Base-by-base conservation (phyloP, 2,797 vertebrate genomes). In the Sebastes alutus region DNA sequence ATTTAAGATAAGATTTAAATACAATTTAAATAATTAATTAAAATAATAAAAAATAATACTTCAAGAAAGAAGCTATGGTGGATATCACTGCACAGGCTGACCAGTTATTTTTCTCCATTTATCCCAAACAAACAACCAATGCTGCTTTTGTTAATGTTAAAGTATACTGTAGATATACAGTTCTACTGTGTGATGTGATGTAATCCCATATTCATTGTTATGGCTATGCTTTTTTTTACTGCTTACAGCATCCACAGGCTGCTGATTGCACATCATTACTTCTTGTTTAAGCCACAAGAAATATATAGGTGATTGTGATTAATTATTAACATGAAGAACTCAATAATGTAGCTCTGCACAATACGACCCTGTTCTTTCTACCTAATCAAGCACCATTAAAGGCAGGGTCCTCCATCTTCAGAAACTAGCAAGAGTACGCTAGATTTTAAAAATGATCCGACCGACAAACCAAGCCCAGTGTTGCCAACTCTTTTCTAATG, bases 251-350 rank as follows among this genome's bases (percentile, higher is more conserved):
- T 65, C 63, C 11, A 12, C 1, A 0, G 35, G n/a, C 52, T 49
- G 61, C 59, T 84, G 77, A 82, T 60, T 75, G 35, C 49, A 65
- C 49, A 73, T 20, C 69, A 81, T 61, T n/a, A 52, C 16, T 58
- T 42, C 12, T n/a, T 38, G 22, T 78, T 74, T 81, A 56, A 71
- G 23, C 25, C 75, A 22, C 30, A 59, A 49, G 42, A 71, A 78
- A 74, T 38, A 68, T 10, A 32, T 3, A 49, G 33, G 46, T 65
- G 46, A 75, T 65, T 38, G 69, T 64, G 61, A 73, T 80, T 69
- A 54, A 85, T 84, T 82, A 75, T 76, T 75, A 62, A 74, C 18
- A 58, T 2, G 2, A 60, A 42, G 18, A 78, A 64, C 11, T 67
- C 27, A 35, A 20, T 65, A 22, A 30, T 66, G 16, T n/a, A 16